Conservation (phyloP, 2,113 vertebrate genomes). For the Phodopus roborovskii region DNA sequence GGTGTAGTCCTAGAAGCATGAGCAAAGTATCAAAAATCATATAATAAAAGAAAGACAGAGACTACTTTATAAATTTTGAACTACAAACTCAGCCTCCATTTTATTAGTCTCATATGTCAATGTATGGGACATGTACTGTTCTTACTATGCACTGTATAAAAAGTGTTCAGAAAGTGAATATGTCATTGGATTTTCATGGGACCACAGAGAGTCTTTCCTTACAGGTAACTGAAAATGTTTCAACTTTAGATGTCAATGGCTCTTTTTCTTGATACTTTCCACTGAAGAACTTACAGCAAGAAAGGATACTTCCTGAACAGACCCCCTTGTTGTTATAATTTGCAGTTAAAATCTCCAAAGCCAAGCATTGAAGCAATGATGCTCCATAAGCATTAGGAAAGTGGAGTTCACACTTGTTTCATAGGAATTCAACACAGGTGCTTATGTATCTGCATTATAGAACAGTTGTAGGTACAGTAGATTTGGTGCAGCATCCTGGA, state of each 20-base stretch:
- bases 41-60: not conserved
- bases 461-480: not conserved
- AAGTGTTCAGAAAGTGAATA: not conserved
- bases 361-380: too few species aligned
- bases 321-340: not conserved
- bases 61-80: not conserved
- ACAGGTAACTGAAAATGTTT: not conserved
- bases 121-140: not conserved
- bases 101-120: not conserved
- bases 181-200: not conserved
- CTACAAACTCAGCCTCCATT: not conserved
- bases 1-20: not conserved
- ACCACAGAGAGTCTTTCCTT: accelerated
- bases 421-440: not conserved
- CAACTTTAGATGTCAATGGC: not conserved
- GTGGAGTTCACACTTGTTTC: not conserved
- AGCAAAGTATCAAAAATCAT: not conserved
- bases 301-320: not conserved
- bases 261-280: not conserved
- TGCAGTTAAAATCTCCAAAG: not conserved
- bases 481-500: not conserved
- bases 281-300: not conserved
- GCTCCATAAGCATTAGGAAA: not conserved
- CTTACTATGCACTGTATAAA: not conserved
- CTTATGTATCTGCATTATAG: too few species aligned